Percentiles rank a stretch among this genome's conserved stretches.
Evolutionary conservation across 1,140 invertebrate species (phyloP).

Genomic region (Drosophila nasuta): DNA sequence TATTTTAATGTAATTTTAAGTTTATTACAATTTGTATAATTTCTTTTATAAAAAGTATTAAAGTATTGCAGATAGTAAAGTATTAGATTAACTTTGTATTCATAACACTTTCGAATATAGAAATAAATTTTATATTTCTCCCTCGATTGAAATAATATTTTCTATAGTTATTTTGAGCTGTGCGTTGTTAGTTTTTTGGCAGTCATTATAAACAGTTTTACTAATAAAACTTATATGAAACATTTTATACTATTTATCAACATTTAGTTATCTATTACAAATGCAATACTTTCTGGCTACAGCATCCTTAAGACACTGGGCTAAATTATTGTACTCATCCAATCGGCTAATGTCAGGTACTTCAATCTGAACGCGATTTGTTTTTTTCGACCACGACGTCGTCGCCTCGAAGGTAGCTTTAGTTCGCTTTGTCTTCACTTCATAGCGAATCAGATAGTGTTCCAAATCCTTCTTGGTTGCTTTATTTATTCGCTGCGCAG

Average conservation of each 20-base stretch:
- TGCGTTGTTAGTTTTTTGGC: too few relatives aligned
- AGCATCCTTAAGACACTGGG: conserved; percentile 85
- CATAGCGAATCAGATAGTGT: conserved; percentile 24
- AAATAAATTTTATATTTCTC: too few relatives aligned
- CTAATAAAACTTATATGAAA: too few relatives aligned
- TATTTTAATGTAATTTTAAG: too few relatives aligned
- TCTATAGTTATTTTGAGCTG: too few relatives aligned
- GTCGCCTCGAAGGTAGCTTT: conserved; percentile 87
- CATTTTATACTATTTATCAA: not conserved
- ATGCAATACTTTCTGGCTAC: conserved; percentile 87
- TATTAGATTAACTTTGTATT: too few relatives aligned
- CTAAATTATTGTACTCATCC: conserved; percentile 86
- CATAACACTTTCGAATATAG: too few relatives aligned
- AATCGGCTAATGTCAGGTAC: conserved; percentile 87
- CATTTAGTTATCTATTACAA: conserved; percentile 55
- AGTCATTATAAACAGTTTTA: too few relatives aligned
- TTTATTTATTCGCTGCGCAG: conserved; percentile 37
- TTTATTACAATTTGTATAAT: too few relatives aligned
- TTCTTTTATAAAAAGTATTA: too few relatives aligned
- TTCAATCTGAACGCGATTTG: conserved; percentile 46
- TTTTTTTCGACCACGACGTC: conserved; percentile 73
- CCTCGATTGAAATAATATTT: too few relatives aligned
- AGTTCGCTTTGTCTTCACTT: conserved; percentile 69
- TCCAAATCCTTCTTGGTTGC: not conserved
- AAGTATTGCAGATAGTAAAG: too few relatives aligned